Evolutionary conservation across 2,888 invertebrate species (phyloP), one percentile per base, ranked within the genome.

Genomic region (Unio delphinus): DNA sequence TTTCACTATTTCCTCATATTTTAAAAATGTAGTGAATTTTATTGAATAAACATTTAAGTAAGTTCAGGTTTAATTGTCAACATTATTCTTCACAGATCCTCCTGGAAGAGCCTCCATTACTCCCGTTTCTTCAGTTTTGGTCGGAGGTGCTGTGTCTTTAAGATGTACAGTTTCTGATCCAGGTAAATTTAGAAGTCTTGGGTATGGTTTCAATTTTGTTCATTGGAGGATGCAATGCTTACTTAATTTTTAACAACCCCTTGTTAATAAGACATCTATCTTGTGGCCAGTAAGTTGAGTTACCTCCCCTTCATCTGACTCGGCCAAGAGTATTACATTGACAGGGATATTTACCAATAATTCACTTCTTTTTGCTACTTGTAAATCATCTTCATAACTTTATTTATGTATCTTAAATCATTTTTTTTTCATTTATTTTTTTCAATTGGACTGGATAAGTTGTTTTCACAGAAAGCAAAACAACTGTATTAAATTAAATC

Each of bases 61-160:
- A 45, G 8, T 1, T 11, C 3, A 11, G 45, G 45, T 45, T 45
- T 15, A 45, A 11, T 59, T 59, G n/a, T 68, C 54, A 28, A 68
- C 45, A 15, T 17, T 67, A 20, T 60, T 57, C 62, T 61, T 72
- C 70, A 18, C 76, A 85, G 85, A 83, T 69, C 64, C 72, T 0
- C 85, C 85, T 30, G 84, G 85, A 26, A 66, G 72, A 60, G 83
- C 84, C 3, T 72, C 70, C 17, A 80, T 85, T 18, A 70, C 63
- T 11, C 81, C 80, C 4, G 75, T 80, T 1, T 69, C 75, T 34
- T 76, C 83, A 20, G 75, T 82, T 17, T 74, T 79, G n/a, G 79
- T 82, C 1, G 81, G 83, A 28, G 71, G 79, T 34, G 58, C 67
- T 23, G 59, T 80, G 20, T 65, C 62, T 8, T 67, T 82, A 23